A percentile compares a stretch with the other conserved stretches of the same genome.
Conservation (phyloP, 2,888 invertebrate species). For the Athalia cordata region DNA sequence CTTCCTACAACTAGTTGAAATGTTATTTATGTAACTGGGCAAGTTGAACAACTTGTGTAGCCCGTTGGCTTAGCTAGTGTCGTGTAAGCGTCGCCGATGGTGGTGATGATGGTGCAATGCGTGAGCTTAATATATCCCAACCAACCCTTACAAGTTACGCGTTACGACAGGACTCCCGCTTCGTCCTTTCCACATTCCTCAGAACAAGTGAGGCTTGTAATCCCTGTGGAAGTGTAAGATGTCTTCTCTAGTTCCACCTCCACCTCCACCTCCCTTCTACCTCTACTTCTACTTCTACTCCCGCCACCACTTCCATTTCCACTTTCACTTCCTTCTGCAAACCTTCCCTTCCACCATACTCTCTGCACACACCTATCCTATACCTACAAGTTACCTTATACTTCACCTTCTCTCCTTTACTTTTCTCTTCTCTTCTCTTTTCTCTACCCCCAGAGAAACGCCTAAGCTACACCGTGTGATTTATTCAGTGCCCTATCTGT, state of each 20-base stretch:
- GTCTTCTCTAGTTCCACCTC: conserved; percentile 36
- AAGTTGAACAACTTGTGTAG: conserved; percentile 31
- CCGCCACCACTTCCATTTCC: conserved; percentile 21
- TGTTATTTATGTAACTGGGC: conserved; percentile 45
- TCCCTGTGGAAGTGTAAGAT: conserved; percentile 47
- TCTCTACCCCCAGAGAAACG: conserved; percentile 37
- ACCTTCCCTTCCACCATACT: not conserved
- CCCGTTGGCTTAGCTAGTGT: conserved; percentile 29
- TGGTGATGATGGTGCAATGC: not conserved
- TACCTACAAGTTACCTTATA: not conserved
- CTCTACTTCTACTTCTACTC: conserved; percentile 3
- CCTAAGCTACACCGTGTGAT: conserved; percentile 45
- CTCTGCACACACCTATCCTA: not conserved
- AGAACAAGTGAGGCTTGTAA: conserved; percentile 46
- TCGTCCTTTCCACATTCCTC: conserved; percentile 37
- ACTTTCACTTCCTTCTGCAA: conserved; percentile 37
- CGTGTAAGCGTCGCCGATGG: not conserved
- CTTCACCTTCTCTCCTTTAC: not conserved
- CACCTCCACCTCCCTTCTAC: not conserved
- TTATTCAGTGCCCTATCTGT: conserved; percentile 47
- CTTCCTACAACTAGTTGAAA: conserved; percentile 42
- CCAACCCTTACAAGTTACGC: too few species aligned
- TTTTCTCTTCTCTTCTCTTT: not conserved
- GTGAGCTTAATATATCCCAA: conserved; percentile 18
- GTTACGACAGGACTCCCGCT: not conserved